Conservation (phyloP, 2,113 vertebrate species). For the Cottus gobio region DNA sequence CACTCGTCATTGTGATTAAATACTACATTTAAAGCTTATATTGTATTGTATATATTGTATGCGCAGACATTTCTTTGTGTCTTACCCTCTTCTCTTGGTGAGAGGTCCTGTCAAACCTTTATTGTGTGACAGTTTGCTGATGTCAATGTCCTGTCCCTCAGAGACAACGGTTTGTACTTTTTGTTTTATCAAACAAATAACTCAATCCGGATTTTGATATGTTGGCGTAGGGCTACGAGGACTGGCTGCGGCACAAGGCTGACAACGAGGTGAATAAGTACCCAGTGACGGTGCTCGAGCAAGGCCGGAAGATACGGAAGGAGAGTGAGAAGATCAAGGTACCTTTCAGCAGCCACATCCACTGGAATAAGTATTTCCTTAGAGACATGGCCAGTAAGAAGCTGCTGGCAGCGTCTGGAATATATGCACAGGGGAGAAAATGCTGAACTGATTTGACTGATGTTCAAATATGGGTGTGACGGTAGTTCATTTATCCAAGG, state of each 20-base stretch:
- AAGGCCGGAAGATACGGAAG: constrained; percentile 84
- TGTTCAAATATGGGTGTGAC: constrained; percentile 31
- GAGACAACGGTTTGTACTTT: constrained; percentile 10
- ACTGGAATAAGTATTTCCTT: constrained; percentile 16
- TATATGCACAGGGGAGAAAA: constrained; percentile 15
- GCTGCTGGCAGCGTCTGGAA: constrained; percentile 27
- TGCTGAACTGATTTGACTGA: constrained; percentile 30
- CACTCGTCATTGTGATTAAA: constrained; percentile 22
- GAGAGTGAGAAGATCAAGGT: constrained; percentile 98
- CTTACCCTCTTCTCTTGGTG: background rate
- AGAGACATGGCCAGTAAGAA: background rate
- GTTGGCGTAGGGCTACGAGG: constrained; percentile 92
- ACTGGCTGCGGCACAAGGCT: constrained; percentile 97
- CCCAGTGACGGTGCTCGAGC: constrained; percentile 89
- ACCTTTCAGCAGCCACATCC: constrained; percentile 48
- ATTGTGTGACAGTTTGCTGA: constrained; percentile 5
- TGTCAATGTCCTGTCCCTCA: constrained; percentile 8
- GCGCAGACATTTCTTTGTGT: constrained; percentile 3
- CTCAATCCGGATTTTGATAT: constrained; percentile 25
- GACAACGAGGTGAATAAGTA: constrained; percentile 98
- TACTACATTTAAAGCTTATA: constrained; percentile 14
- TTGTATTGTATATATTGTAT: constrained; percentile 27
- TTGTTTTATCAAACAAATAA: constrained; percentile 36
- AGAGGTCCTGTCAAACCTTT: background rate
- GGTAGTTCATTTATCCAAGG: constrained; percentile 20